Conservation (phyloP, 2,888 invertebrate genomes). For the Zonitis immaculata region DNA sequence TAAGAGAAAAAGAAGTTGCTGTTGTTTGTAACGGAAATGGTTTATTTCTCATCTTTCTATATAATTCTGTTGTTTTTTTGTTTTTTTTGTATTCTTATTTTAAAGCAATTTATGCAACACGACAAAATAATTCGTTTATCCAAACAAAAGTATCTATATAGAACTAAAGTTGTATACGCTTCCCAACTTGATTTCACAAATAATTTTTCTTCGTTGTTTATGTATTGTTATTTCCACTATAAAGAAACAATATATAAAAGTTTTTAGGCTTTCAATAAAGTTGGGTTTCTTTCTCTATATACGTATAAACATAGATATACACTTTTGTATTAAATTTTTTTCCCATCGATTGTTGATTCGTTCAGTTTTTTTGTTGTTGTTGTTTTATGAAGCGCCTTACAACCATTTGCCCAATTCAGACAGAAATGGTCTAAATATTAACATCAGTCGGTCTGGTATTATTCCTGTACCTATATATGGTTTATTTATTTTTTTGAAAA, state of each 20-base stretch:
- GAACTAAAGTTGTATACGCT: conserved; percentile 3
- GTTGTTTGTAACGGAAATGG: too few species aligned
- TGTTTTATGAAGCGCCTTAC: conserved; percentile 4
- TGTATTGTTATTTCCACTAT: conserved; percentile 9
- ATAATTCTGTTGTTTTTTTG: background rate
- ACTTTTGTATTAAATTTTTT: too few species aligned
- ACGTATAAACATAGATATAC: too few species aligned
- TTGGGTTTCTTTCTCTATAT: too few species aligned
- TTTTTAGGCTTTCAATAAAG: conserved; percentile 12
- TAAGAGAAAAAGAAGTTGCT: too few species aligned
- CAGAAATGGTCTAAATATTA: background rate
- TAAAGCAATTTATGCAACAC: background rate
- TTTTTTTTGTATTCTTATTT: background rate
- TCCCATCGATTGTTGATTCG: background rate
- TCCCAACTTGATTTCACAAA: conserved; percentile 6
- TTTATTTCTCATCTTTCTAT: background rate
- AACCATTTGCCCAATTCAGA: conserved; percentile 16
- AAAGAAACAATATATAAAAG: conserved; percentile 13
- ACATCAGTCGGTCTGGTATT: background rate
- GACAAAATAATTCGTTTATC: conserved; percentile 1
- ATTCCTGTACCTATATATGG: background rate
- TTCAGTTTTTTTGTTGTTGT: conserved; percentile 2
- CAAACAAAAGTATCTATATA: background rate
- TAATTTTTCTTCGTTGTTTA: conserved; percentile 15
- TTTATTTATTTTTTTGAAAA: background rate